Conservation (phyloP, 2,113 vertebrate genomes). For the Tragelaphus scriptus region DNA sequence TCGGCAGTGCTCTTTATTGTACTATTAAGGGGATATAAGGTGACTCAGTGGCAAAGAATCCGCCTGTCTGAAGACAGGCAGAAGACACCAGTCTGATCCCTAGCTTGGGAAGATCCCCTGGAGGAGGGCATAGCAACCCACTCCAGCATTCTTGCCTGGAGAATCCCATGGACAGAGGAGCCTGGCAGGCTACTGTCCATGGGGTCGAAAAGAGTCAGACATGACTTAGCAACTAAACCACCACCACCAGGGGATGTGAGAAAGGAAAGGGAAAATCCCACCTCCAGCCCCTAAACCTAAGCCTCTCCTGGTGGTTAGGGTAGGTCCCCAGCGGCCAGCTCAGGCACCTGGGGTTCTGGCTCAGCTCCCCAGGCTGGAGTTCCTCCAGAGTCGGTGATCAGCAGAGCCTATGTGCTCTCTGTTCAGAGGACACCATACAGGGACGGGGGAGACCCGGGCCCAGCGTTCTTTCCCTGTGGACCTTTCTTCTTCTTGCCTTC, state of each 20-base stretch:
- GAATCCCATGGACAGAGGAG: not conserved
- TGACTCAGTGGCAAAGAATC: not conserved
- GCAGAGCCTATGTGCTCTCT: not conserved
- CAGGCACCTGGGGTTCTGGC: not conserved
- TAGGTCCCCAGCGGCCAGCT: accelerated
- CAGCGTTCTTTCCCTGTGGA: not conserved
- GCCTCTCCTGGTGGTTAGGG: not conserved
- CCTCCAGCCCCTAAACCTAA: not conserved
- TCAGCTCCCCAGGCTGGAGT: accelerated
- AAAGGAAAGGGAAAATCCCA: not conserved
- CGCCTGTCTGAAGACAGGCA: not conserved
- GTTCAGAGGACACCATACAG: accelerated
- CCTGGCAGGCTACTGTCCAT: not conserved
- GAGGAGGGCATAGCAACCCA: not conserved
- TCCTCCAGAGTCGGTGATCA: too few relatives aligned
- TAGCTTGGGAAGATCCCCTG: not conserved
- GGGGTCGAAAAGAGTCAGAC: not conserved
- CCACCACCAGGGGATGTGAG: not conserved
- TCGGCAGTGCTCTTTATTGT: not conserved
- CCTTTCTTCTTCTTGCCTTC: not conserved
- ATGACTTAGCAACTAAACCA: not conserved
- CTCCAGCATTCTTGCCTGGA: not conserved
- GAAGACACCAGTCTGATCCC: not conserved
- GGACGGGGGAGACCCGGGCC: accelerated
- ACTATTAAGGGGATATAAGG: not conserved